Evolutionary conservation across 1,140 invertebrate species (phyloP), one percentile per base, ranked within the genome.

Genomic region (Lepidotrigona ventralis): DNA sequence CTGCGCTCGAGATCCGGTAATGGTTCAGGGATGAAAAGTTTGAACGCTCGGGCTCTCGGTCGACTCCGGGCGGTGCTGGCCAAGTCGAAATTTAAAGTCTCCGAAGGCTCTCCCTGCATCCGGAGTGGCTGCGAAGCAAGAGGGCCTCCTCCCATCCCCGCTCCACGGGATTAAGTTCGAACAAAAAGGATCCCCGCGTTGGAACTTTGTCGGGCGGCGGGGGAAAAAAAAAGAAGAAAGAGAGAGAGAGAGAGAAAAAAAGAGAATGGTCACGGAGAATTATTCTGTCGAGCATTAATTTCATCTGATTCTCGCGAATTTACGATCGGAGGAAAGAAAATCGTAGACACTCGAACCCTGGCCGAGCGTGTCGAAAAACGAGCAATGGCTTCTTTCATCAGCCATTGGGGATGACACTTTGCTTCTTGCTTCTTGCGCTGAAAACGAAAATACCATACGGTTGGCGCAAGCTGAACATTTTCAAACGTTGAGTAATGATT

Each of bases 21-120:
- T 75, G 79, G 79, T 58, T 33, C 64, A 15, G 54, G 63, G 75
- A 81, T 71, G 79, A 70, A 88, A 85, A 88, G 86, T 87, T 87
- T 29, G 68, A 77, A 29, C 26, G 72, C 23, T 73, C 70, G 51
- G 6, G 33, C 66, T 64, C 15, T 46, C 68, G 21, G 33, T 60
- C 33, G 68, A 33, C 33, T 46, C 39, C 60, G 33, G 33, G 33
- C 33, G 33, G 33, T 33, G 66, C 51, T 79, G 70, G 83, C 78
- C 14, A 85, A 87, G 86, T 88, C 86, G 86, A 85, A 85, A 88
- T 88, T 88, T 88, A 88, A 88, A 87, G 86, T 88, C 86, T 77
- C 58, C 82, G 79, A 85, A 71, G 86, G 75, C 56, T 60, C 53
- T 66, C 56, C 63, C 17, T n/a, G 58, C n/a, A 14, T 4, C 23